Conservation (phyloP, 2,797 vertebrate genomes). For the Mormyrops boulengeri region DNA sequence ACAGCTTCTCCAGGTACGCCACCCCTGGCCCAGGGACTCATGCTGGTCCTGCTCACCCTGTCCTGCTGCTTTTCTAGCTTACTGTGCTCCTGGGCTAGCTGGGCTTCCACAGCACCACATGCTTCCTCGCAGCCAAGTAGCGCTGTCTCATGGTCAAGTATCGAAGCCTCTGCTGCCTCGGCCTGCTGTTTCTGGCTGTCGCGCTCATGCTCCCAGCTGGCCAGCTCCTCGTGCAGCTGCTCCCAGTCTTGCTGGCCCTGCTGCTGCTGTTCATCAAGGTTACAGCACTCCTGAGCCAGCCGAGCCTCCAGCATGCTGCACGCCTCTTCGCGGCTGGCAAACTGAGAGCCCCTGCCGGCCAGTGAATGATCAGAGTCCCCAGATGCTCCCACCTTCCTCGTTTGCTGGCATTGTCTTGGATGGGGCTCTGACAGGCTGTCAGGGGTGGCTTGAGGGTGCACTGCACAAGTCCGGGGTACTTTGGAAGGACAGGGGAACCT, state of each 20-base stretch:
- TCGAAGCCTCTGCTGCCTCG: background rate
- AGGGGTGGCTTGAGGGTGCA: background rate
- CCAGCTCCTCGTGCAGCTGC: background rate
- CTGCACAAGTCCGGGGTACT: background rate
- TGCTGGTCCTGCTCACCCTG: background rate
- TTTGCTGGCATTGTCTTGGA: background rate
- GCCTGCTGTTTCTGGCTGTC: background rate
- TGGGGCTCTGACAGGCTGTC: background rate
- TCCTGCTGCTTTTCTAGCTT: background rate
- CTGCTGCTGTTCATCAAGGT: background rate
- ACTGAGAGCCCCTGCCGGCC: background rate
- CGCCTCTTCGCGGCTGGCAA: background rate
- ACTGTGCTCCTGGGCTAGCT: background rate
- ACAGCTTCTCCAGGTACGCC: background rate
- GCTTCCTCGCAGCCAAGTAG: background rate
- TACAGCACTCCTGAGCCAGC: background rate
- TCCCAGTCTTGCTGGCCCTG: background rate
- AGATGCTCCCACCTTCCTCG: background rate
- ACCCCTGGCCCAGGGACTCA: background rate
- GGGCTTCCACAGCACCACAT: background rate
- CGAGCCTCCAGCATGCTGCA: background rate
- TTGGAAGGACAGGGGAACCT: background rate
- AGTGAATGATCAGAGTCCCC: background rate
- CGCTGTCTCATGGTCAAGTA: background rate
- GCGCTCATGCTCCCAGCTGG: background rate